A percentile compares a stretch with the other conserved stretches of the same genome.
Evolutionary conservation across 2,888 invertebrate species (phyloP).

Genomic region (Selenia dentaria): DNA sequence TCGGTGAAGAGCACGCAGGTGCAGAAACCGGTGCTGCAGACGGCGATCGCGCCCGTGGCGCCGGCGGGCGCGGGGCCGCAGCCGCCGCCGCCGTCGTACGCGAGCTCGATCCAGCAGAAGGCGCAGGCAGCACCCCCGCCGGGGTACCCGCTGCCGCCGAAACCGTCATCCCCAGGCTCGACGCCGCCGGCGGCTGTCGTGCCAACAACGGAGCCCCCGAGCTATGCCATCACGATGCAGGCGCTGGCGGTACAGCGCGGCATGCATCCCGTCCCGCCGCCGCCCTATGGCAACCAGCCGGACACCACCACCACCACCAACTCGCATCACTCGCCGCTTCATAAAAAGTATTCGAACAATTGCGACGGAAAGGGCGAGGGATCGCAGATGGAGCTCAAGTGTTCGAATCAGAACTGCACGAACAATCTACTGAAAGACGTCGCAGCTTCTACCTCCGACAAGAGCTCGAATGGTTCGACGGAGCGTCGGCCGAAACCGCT

Average conservation of each 20-base stretch:
- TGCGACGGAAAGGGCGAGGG: constrained; percentile 76
- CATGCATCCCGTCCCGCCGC: constrained; percentile 87
- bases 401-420: constrained; percentile 80
- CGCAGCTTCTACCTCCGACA: constrained; percentile 84
- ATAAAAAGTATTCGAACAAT: constrained; percentile 88
- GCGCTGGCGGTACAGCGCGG: constrained; percentile 89
- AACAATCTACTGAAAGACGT: constrained; percentile 71
- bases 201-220: constrained; percentile 95
- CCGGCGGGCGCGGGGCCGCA: constrained; percentile 70
- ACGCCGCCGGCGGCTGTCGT: constrained; percentile 79
- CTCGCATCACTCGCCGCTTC: constrained; percentile 85
- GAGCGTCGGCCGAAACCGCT: constrained; percentile 67
- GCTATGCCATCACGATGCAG: constrained; percentile 96
- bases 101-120: constrained; percentile 92
- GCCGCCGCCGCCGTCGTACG: constrained; percentile 93
- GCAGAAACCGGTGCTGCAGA: constrained; percentile 97
- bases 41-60: constrained; percentile 96
- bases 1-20: constrained; percentile 98
- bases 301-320: constrained; percentile 67
- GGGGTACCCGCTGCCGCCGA: constrained; percentile 75
- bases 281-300: constrained; percentile 85
- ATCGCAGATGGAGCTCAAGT: constrained; percentile 81
- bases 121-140: constrained; percentile 83
- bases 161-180: constrained; percentile 74
- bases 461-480: constrained; percentile 78